Conservation (phyloP, 2,113 vertebrate species). For the Mormoops blainvillei region DNA sequence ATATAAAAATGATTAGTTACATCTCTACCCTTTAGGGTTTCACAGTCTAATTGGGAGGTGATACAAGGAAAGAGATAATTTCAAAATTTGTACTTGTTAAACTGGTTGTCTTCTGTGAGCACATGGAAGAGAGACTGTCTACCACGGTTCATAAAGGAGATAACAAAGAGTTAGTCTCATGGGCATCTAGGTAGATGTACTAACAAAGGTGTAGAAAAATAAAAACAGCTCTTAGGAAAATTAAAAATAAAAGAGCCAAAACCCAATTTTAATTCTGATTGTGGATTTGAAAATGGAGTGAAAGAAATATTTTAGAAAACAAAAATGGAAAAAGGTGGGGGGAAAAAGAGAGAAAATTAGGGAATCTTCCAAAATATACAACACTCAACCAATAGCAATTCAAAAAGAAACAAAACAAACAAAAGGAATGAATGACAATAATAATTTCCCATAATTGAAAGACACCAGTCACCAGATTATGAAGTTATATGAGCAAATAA, state of each 20-base stretch:
- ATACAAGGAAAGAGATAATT: not conserved
- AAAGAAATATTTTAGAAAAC: not conserved
- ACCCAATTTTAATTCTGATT: not conserved
- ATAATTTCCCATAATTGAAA: not conserved
- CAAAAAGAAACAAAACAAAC: not conserved
- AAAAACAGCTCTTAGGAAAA: not conserved
- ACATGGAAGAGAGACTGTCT: not conserved
- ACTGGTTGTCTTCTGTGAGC: not conserved
- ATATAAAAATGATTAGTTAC: not conserved
- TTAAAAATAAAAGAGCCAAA: not conserved
- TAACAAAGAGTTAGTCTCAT: not conserved
- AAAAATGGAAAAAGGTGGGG: not conserved
- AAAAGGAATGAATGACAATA: not conserved
- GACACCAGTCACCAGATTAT: not conserved
- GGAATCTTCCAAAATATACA: not conserved
- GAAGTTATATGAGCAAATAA: not conserved
- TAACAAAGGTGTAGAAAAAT: constrained; percentile 36
- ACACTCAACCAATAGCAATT: not conserved
- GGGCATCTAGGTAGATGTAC: not conserved
- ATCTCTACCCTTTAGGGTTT: not conserved
- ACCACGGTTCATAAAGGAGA: not conserved
- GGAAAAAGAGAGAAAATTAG: not conserved
- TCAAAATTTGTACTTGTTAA: not conserved
- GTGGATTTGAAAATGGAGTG: not conserved
- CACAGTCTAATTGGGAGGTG: not conserved